Evolutionary conservation across 2,113 vertebrate genomes (phyloP), one percentile per base, ranked within the genome.

Genomic region (Cisticola juncidis): DNA sequence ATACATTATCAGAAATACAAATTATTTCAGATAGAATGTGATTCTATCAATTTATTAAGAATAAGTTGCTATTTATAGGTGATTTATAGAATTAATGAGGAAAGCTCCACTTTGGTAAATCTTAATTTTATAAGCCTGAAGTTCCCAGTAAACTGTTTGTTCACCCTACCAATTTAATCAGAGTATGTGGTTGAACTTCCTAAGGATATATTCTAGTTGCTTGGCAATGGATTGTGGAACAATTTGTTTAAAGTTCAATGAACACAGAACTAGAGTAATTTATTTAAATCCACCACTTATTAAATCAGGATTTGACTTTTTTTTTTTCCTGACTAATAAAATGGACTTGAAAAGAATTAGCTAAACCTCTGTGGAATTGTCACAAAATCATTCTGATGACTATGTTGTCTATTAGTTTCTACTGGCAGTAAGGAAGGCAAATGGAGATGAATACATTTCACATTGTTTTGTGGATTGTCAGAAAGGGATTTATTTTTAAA

Each of bases 221-320:
- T 88, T 97, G 94, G 93, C 86, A 96, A 95, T 97, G 78, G 33
- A 74, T 92, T 96, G 86, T 81, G 68, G 65, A 94, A 78, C 96
- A 98, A 97, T 96, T 96, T 70, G 86, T 97, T 97, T 96, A 95
- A 97, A 95, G 90, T 97, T 97, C 96, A 94, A 26, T 96, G 89
- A 97, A 94, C 79, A 89, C 60, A 86, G 81, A 91, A 96, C 93
- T 73, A n/a, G 88, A 95, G 80, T 95, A 97, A 97, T 98, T 97
- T 97, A 98, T 98, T 98, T 92, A 98, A 97, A 98, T 97, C 90
- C 78, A 74, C 64, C 82, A 85, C 87, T 92, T 97, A 95, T 94
- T 97, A 97, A 97, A 96, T 97, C 81, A 96, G 95, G 81, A 96
- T 97, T 97, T 97, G 86, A 91, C 64, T 93, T 50, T 1, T 47